A percentile compares a stretch with the other conserved stretches of the same genome.
Evolutionary conservation across 2,113 vertebrate genomes (phyloP).

Genomic region (Nerophis lumbriciformis): DNA sequence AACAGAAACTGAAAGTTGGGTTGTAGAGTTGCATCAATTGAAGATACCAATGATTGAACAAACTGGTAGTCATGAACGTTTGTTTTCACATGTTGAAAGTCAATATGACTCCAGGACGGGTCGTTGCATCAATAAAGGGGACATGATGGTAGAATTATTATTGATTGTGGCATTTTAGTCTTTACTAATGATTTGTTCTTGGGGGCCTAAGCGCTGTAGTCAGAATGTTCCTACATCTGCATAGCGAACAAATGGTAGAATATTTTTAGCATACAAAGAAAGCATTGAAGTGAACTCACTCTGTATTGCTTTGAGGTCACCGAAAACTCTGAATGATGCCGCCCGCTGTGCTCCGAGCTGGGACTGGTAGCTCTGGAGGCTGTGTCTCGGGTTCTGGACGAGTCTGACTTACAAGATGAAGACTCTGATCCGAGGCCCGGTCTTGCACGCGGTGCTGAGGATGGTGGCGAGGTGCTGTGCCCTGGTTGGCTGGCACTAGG

Average conservation of each 20-base stretch:
- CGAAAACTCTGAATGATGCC: conserved; percentile 23
- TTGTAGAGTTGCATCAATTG: too few species aligned
- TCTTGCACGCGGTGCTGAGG: conserved; percentile 21
- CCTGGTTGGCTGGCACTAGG: conserved; percentile 9
- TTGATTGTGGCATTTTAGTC: conserved; percentile 30
- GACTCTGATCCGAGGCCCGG: conserved; percentile 49
- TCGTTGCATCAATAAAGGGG: conserved; percentile 11
- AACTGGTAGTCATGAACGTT: not conserved
- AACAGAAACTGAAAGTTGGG: too few species aligned
- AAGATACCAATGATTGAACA: not conserved
- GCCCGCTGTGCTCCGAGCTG: conserved; percentile 49
- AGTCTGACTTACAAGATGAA: conserved; percentile 61
- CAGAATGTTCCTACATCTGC: not conserved
- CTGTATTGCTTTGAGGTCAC: conserved; percentile 31
- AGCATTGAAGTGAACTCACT: conserved; percentile 48
- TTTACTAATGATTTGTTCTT: conserved; percentile 20
- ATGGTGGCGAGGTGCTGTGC: conserved; percentile 10
- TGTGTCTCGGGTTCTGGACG: conserved; percentile 44
- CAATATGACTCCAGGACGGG: not conserved
- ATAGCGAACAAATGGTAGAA: not conserved
- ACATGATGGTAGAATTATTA: conserved; percentile 24
- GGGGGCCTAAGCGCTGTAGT: conserved; percentile 6
- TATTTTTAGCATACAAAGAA: not conserved
- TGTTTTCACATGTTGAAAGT: not conserved
- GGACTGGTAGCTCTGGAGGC: conserved; percentile 40